Base-by-base conservation (phyloP, 2,797 vertebrate species). In the Siniperca undulata region DNA sequence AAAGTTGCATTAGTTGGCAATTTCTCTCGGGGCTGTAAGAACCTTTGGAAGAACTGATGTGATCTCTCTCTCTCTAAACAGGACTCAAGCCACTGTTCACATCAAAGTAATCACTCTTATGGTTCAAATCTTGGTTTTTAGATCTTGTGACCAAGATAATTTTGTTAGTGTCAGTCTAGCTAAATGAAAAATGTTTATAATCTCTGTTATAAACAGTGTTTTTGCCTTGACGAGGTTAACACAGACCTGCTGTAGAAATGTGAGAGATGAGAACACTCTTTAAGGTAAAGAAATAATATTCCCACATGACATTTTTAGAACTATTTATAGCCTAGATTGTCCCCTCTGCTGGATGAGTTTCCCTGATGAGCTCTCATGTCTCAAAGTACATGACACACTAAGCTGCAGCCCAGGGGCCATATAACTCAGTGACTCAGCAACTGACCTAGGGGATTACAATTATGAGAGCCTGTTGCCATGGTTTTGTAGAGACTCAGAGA, bases 1-100 rank as follows among this genome's bases (percentile, higher is more conserved):
- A 91, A 89, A 93, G 86, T 91, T 93, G 87, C 88, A 80, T 77
- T 72, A 72, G 87, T 87, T 84, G 59, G 76, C 77, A 76, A 48
- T 81, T 89, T 86, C 65, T 87, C 67, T 81, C 5, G 0, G 62
- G 59, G 80, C 71, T 85, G 67, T 20, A 42, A 86, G 70, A 81
- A 75, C 70, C 81, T 86, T 78, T 70, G 62, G 53, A 30, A 30
- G 38, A 77, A 74, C 70, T 61, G 2, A 69, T 64, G 24, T 56
- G 36, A 78, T 81, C 44, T 24, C 38, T 36, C 4, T 56, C 16
- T 56, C 19, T 66, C 50, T 42, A 55, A 65, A 30, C 34, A 22
- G 70, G 13, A 80, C 27, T 52, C 4, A 56, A n/a, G 13, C 1
- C 10, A 38, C 55, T 73, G 10, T 83, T 72, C 46, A 42, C 62